A percentile compares a stretch with the other conserved stretches of the same genome.
These are phyloP conservation scores for Odontamblyopus rebecca DNA, from an alignment of 2,797 vertebrate genomes.

Conservation along the genomic window DNA sequence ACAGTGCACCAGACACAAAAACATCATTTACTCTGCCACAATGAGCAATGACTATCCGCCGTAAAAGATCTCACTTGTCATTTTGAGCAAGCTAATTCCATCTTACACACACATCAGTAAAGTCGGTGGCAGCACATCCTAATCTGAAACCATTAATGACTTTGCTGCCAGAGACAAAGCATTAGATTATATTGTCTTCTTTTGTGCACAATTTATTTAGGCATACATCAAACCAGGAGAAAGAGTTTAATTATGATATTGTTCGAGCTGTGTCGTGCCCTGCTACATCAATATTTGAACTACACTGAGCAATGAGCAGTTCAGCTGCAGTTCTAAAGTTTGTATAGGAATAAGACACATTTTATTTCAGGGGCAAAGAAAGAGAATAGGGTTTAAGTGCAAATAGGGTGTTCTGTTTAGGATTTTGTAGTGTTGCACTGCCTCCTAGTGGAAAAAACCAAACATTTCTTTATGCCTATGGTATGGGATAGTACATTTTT, in stretches of 20 bases:
- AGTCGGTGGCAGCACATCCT: conserved; percentile 55
- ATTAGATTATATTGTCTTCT: conserved; percentile 49
- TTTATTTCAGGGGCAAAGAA: conserved; percentile 27
- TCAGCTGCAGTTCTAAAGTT: conserved; percentile 28
- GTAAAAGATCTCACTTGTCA: conserved; percentile 65
- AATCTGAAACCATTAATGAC: conserved; percentile 65
- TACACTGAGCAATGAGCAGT: conserved; percentile 35
- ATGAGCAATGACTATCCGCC: conserved; percentile 56
- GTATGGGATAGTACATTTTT: no score
- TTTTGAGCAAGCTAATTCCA: conserved; percentile 59
- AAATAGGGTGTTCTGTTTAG: background rate
- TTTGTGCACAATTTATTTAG: conserved; percentile 40
- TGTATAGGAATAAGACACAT: conserved; percentile 7
- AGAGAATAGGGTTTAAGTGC: conserved; percentile 27
- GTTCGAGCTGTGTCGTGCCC: conserved; percentile 15
- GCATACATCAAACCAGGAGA: conserved; percentile 44
- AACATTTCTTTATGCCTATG: background rate
- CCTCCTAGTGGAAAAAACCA: background rate
- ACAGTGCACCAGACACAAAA: conserved; percentile 36
- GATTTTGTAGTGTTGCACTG: background rate
- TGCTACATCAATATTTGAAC: conserved; percentile 43
- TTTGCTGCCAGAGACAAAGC: conserved; percentile 55
- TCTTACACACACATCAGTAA: conserved; percentile 61
- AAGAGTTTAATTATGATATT: conserved; percentile 56
- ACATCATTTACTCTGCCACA: conserved; percentile 50